Conservation (phyloP, 2,113 vertebrate genomes). For the Montifringilla adamsi region DNA sequence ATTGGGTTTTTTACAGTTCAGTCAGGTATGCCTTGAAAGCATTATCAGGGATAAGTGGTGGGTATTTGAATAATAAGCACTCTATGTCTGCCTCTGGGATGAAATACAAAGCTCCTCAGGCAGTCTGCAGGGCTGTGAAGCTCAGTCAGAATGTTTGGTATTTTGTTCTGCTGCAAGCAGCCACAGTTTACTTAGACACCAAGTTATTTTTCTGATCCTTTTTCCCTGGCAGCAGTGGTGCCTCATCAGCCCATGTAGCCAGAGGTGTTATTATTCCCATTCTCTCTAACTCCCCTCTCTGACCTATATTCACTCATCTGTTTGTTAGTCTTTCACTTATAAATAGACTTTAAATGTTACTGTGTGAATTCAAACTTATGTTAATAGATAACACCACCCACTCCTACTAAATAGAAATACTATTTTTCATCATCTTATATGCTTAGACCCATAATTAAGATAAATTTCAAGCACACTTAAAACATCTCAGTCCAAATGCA, state of each 20-base stretch:
- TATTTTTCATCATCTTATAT: conserved; percentile 31
- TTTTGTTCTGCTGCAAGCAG: not conserved
- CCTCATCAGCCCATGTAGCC: not conserved
- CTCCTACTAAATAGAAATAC: conserved; percentile 11
- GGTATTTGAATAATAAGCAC: conserved; percentile 3
- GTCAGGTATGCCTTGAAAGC: conserved; percentile 19
- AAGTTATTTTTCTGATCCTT: not conserved
- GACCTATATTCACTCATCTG: conserved; percentile 13
- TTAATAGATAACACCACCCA: conserved; percentile 20
- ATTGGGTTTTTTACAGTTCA: conserved; percentile 9
- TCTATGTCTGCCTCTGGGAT: not conserved
- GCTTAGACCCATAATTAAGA: not conserved
- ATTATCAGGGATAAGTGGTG: conserved; percentile 2
- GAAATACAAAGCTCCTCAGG: not conserved
- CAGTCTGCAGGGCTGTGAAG: not conserved
- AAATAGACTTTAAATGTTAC: conserved; percentile 31
- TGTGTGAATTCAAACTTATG: conserved; percentile 4
- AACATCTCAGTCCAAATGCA: not conserved
- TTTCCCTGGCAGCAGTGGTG: not conserved
- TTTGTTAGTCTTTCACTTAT: conserved; percentile 12
- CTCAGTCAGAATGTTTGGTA: not conserved
- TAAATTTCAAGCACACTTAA: not conserved
- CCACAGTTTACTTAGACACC: not conserved
- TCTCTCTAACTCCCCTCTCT: not conserved
- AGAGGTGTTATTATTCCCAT: not conserved